Conservation (phyloP, 2,113 vertebrate genomes). For the Montifringilla adamsi region DNA sequence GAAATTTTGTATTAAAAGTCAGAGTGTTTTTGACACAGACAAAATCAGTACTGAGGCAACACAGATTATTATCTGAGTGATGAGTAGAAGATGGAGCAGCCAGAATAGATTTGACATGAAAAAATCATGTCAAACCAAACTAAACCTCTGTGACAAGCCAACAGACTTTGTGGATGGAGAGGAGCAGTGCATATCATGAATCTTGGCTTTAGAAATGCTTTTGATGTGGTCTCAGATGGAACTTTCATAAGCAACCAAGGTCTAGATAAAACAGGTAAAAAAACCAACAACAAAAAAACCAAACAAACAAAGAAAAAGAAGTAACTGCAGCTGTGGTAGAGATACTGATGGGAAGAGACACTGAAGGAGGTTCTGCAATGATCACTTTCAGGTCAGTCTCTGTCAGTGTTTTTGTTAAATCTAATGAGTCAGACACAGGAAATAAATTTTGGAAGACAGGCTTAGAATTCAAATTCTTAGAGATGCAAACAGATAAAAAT, state of each 20-base stretch:
- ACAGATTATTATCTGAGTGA: background rate
- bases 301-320: background rate
- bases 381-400: background rate
- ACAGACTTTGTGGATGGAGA: background rate
- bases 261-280: background rate
- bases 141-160: background rate
- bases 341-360: background rate
- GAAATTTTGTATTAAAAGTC: background rate
- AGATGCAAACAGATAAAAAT: background rate
- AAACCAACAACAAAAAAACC: background rate
- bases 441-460: background rate
- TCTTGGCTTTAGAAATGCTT: background rate
- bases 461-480: background rate
- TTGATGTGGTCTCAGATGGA: background rate
- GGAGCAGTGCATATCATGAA: background rate
- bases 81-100: background rate
- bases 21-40: background rate
- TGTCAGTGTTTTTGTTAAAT: background rate
- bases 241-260: background rate
- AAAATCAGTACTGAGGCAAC: background rate
- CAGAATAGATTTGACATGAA: constrained; percentile 13
- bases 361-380: background rate
- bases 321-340: background rate
- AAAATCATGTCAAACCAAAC: background rate
- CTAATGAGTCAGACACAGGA: background rate